Evolutionary conservation across 2,888 invertebrate genomes (phyloP), one percentile per base, ranked within the genome.

Genomic region (Parelbella ahira): DNA sequence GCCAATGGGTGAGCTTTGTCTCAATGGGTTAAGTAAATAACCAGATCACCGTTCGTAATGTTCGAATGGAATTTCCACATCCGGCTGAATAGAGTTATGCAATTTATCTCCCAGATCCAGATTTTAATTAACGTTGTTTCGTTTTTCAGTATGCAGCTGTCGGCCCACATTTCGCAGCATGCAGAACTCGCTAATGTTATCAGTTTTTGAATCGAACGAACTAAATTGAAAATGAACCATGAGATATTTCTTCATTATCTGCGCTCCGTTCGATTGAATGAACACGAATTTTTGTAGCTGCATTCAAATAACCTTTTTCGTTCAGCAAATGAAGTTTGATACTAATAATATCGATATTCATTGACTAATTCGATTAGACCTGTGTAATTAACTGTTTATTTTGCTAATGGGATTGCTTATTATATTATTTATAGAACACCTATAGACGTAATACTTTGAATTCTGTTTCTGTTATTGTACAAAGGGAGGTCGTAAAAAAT

Each of bases 21-120:
- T 64, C 63, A 78, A 67, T 71, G 69, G 80, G 80, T 75, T 80
- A 79, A 76, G 71, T 76, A 83, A 84, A 82, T 80, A 81, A 62
- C 64, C 55, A 56, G 70, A 74, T 74, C 65, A 61, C 61, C 58
- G 61, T 74, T 69, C 63, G 70, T 68, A 70, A 68, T 67, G 59
- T 63, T 63, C 58, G 57, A 63, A 64, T 68, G 59, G 53, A 68
- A 65, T 70, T 71, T 67, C 60, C 62, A 57, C 60, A 63, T 72
- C 55, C 60, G 55, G 52, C 54, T 61, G 66, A 68, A 74, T 68
- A 60, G 63, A 69, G 61, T 69, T 77, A n/a, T 68, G 63, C 65
- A 61, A 60, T 71, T 62, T 66, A 67, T 67, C 59, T 56, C 55
- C 60, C n/a, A n/a, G 69, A 64, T 71, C 65, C 67, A 58, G 63